Evolutionary conservation across 2,113 vertebrate genomes (phyloP).

Genomic region (Cyanoramphus novaezelandiae): DNA sequence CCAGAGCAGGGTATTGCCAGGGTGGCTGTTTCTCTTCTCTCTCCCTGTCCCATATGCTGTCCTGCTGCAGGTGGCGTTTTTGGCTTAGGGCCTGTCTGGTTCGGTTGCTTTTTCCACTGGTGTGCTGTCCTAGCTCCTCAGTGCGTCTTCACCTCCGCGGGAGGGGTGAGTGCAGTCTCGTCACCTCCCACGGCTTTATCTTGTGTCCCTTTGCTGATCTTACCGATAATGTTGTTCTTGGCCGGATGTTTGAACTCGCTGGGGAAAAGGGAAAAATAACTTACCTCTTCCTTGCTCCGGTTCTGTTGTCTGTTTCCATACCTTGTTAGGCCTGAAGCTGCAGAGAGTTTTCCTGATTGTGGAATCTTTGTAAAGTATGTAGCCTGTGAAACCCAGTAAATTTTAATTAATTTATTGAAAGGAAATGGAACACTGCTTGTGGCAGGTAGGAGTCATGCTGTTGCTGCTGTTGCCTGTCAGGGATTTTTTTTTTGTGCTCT

Average conservation of each 20-base stretch:
- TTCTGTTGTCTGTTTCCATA: not conserved
- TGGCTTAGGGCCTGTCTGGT: accelerated
- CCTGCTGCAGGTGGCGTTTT: accelerated
- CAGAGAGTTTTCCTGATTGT: accelerated
- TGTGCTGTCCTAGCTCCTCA: not conserved
- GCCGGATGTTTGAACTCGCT: accelerated
- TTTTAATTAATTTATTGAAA: not conserved
- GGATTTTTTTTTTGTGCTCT: not conserved
- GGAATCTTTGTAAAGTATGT: accelerated
- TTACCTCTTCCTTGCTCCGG: accelerated
- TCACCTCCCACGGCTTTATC: accelerated
- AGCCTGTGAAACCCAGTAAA: not conserved
- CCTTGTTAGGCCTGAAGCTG: not conserved
- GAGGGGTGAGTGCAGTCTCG: not conserved
- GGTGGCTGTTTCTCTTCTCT: accelerated
- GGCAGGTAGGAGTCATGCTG: not conserved
- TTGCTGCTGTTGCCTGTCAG: not conserved
- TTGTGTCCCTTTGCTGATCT: not conserved
- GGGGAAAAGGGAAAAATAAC: not conserved
- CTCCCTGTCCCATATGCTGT: accelerated
- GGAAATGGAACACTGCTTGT: accelerated
- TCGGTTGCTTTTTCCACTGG: accelerated
- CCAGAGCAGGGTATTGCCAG: not conserved
- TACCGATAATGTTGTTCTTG: accelerated
- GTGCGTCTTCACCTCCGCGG: not conserved